Base-by-base conservation (phyloP, 2,113 vertebrate genomes). In the Camelus dromedarius region DNA sequence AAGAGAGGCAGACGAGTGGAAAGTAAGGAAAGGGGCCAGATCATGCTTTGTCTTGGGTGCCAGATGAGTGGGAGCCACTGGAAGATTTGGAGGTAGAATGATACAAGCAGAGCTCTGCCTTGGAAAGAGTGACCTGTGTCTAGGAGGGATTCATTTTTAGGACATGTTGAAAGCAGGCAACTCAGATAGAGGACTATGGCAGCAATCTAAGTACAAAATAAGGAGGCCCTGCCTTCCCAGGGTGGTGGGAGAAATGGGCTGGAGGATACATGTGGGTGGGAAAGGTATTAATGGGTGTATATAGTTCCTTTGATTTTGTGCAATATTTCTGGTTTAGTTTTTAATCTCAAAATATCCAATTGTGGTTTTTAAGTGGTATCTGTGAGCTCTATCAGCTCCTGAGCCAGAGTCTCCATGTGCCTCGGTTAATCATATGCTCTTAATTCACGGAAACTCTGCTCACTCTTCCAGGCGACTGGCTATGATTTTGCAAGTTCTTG, bases 291-390 rank as follows among this genome's bases (percentile, higher is more conserved):
- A 76, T 11, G 32, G 48, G 4, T 32, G 0, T n/a, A 28, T 52
- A 64, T 15, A 56, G 30, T 66, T 70, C 4, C 56, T 84, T 83
- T 91, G 72, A 67, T 89, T 79, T 93, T 73, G 73, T 83, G 67
- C 83, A 62, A 42, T 54, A 93, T 56, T 72, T 58, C 46, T 84
- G 72, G 28, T 77, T 92, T 79, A 87, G 22, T 91, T 93, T 93
- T 87, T 89, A 86, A 86, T 72, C 62, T 91, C 54, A 95, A 75
- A 89, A 19, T 83, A 70, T n/a, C 18, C 84, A 69, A 4, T 28
- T 46, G 28, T 84, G 67, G 19, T 70, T 94, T 64, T 69, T 48
- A 84, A 81, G 75, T 64, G 50, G 15, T 62, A 83, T 85, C 91
- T 89, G 5, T 35, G 70, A 88, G 32, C 24, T 83, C 79, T 83